A percentile compares a stretch with the other conserved stretches of the same genome.
phyloP scores from a whole-genome alignment of 2,888 invertebrate species.

The Melieria omissa region DNA sequence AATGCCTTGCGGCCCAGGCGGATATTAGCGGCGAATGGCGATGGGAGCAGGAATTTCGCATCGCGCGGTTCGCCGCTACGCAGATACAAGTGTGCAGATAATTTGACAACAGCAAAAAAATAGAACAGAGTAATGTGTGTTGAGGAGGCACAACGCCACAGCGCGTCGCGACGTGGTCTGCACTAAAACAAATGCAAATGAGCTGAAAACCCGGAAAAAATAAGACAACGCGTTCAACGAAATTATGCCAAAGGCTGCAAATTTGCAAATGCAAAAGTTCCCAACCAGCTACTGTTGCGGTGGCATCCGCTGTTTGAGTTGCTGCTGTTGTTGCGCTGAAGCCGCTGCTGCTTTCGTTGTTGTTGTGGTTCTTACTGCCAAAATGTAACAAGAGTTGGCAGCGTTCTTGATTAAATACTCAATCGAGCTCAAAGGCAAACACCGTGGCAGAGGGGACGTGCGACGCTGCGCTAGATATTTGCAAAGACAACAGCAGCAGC shows the following conservation, averaged over 20 bases:
- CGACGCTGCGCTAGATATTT: neutral
- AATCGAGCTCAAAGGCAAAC: neutral
- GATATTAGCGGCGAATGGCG: conserved; percentile 7
- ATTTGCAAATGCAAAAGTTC: neutral
- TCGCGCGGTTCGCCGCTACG: conserved; percentile 15
- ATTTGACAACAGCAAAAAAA: conserved; percentile 22
- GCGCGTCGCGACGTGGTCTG: conserved; percentile 5
- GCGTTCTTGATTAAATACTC: neutral
- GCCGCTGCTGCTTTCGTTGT: too few relatives aligned
- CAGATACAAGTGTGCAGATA: conserved; percentile 28
- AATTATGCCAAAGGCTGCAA: conserved; percentile 6
- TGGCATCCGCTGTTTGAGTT: too few relatives aligned
- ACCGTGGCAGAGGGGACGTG: neutral
- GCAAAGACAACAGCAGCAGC: neutral
- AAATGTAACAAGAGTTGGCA: conserved; percentile 5
- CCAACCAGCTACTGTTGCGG: too few relatives aligned
- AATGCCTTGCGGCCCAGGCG: conserved; percentile 20
- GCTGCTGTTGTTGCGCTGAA: too few relatives aligned
- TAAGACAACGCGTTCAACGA: neutral
- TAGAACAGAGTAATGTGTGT: conserved; percentile 1
- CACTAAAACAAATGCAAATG: conserved; percentile 28
- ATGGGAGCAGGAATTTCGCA: conserved; percentile 24
- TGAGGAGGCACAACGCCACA: neutral
- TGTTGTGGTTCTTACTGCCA: neutral
- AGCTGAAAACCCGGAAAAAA: conserved; percentile 2